These are phyloP conservation scores for Callyntrura guangdongensis DNA, from an alignment of 2,888 invertebrate species.

Conservation along the genomic window DNA sequence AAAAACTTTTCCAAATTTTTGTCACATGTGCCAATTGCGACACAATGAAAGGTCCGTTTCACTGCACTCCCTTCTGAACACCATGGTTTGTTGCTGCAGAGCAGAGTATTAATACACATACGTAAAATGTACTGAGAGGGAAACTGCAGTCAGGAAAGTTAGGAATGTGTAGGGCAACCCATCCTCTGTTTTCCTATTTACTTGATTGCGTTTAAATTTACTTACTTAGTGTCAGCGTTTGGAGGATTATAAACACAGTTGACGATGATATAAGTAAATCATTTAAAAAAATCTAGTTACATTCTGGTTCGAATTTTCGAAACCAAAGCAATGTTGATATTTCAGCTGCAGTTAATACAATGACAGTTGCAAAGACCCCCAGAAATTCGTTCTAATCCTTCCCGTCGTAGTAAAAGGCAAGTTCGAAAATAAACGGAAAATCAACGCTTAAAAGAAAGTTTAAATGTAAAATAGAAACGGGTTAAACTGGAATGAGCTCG, in stretches of 20 bases:
- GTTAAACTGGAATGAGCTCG: conserved; percentile 68
- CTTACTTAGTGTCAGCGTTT: no score
- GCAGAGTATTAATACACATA: no score
- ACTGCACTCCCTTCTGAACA: neutral
- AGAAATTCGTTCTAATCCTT: neutral
- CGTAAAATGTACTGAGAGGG: no score
- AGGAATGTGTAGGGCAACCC: no score
- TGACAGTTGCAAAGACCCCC: neutral
- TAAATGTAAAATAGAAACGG: conserved; percentile 59
- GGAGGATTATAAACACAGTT: no score
- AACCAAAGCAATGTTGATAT: neutral
- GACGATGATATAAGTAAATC: neutral
- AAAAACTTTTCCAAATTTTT: conserved; percentile 11
- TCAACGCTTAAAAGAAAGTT: conserved; percentile 65
- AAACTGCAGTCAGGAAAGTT: no score
- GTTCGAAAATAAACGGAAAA: conserved; percentile 24
- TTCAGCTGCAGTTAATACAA: neutral
- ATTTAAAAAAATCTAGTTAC: neutral
- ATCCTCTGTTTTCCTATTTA: no score
- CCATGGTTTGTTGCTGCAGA: no score
- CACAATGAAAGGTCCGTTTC: conserved; percentile 26
- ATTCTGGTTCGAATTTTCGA: conserved; percentile 11
- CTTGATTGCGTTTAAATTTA: no score
- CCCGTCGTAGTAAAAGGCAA: neutral
- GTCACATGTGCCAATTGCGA: conserved; percentile 28